A percentile compares a stretch with the other conserved stretches of the same genome.
Evolutionary conservation across 2,888 invertebrate species (phyloP).

Genomic region (Drosophila tanythrix): DNA sequence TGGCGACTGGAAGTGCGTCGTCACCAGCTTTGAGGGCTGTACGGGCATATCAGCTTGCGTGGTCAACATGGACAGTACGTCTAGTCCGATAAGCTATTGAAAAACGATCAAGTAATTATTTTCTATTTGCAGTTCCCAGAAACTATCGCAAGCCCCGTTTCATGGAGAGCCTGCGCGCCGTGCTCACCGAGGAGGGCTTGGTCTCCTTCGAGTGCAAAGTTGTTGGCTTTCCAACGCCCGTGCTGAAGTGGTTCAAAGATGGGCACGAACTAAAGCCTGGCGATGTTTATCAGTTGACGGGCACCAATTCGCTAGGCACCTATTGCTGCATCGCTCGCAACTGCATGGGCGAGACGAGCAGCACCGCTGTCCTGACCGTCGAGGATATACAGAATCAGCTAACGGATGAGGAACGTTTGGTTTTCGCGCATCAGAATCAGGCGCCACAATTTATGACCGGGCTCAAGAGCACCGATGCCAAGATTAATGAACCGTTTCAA

Average conservation of each 20-base stretch:
- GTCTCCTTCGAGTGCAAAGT: constrained; percentile 97
- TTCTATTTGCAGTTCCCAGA: constrained; percentile 90
- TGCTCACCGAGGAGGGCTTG: constrained; percentile 95
- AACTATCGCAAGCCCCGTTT: constrained; percentile 95
- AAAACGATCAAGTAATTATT: neutral
- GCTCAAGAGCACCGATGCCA: constrained; percentile 92
- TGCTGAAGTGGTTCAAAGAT: constrained; percentile 96
- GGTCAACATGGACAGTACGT: constrained; percentile 92
- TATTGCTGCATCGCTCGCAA: constrained; percentile 95
- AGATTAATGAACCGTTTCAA: constrained; percentile 92
- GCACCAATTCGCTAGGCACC: constrained; percentile 94
- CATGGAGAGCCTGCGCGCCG: constrained; percentile 95
- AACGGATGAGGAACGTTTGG: constrained; percentile 92
- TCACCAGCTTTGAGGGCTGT: constrained; percentile 90
- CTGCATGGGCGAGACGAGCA: constrained; percentile 95
- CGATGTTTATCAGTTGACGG: constrained; percentile 95
- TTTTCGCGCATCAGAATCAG: constrained; percentile 89
- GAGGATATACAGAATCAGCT: constrained; percentile 96
- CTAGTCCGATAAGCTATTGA: neutral
- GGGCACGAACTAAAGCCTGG: constrained; percentile 96
- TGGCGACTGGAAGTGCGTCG: constrained; percentile 96
- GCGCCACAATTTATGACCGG: constrained; percentile 94
- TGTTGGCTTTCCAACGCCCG: constrained; percentile 95
- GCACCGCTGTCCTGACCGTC: constrained; percentile 93
- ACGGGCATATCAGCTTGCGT: constrained; percentile 91